A percentile compares a stretch with the other conserved stretches of the same genome.
Evolutionary conservation across 37 sponge, comb jelly and placozoan species (phyloP).

Genomic region (Sycon ciliatum): DNA sequence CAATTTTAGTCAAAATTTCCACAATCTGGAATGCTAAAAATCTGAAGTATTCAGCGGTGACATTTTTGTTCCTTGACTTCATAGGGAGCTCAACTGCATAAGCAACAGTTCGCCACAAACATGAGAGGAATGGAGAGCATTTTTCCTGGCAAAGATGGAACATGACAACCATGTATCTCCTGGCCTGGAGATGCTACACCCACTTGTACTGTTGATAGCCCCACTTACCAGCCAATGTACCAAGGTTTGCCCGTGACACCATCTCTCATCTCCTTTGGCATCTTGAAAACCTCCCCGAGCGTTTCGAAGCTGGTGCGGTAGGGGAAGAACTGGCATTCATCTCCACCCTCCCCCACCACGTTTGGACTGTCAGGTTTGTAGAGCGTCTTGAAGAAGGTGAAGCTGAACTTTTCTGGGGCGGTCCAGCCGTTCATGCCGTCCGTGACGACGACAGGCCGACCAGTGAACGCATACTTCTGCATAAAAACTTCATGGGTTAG

Average conservation of each 20-base stretch:
- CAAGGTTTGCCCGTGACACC: slow-evolving; percentile 46
- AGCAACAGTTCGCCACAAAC: no score
- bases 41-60: no score
- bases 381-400: slow-evolving; percentile 56
- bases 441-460: slow-evolving; percentile 47
- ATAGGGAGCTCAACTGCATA: no score
- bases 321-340: slow-evolving; percentile 63
- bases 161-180: no score
- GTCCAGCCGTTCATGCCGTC: slow-evolving; percentile 58
- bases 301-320: slow-evolving; percentile 52
- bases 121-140: no score
- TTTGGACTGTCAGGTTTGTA: slow-evolving; percentile 46
- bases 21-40: no score
- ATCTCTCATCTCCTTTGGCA: slow-evolving; percentile 36
- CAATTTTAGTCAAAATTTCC: no score
- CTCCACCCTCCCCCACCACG: background rate
- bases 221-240: slow-evolving; percentile 87
- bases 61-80: no score
- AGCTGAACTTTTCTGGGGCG: slow-evolving; percentile 46
- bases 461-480: slow-evolving; percentile 35
- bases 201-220: no score
- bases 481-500: slow-evolving; percentile 41
- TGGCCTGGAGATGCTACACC: no score
- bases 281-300: slow-evolving; percentile 49
- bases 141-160: no score